Base-by-base conservation (phyloP, 1,140 invertebrate genomes). In the Drosophila repletoides region DNA sequence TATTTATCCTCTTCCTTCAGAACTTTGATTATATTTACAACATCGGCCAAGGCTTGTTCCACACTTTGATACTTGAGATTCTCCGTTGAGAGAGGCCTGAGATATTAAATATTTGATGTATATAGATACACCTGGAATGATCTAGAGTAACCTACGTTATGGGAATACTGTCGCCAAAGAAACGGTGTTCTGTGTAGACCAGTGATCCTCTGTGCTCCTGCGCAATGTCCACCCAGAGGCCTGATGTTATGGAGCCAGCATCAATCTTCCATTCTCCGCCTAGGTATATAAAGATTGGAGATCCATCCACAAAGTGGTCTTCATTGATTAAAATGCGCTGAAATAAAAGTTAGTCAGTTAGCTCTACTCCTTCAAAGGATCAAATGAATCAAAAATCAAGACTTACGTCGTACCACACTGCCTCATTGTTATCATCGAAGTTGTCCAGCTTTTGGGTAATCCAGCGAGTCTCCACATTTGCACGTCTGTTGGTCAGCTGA, bases 181-280 rank as follows among this genome's bases (percentile, higher is more conserved):
- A 97, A 41, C 96, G 92, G 90, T 97, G 96, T 81, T 97, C 96
- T 1, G 96, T 93, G 60, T 94, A 94, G 51, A 93, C 91, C 72
- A 93, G 88, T 10, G 91, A 91, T 3, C 95, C 96, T 29, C 92
- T 92, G 74, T 95, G 92, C 34, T 93, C 90, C 45, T 92, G 92
- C 15, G 93, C 94, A 65, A 94, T 91, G 17, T 92, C 91, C 64
- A 90, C 92, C 92, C 94, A 93, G 33, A 93, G 91, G 5, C 94
- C 93, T 3, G 64, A 75, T 28, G 75, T 59, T n/a, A 94, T 86
- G 65, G 88, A 92, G 2, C 91, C 91, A 0, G 90, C 59, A 5
- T 71, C 75, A 33, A 94, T 94, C 5, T 72, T 71, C 93, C 93
- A 94, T 76, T 94, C 93, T 1, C 94, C 94, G 7, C 95, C 95